Conservation (phyloP, 2,888 invertebrate genomes). For the Parelbella ahira region DNA sequence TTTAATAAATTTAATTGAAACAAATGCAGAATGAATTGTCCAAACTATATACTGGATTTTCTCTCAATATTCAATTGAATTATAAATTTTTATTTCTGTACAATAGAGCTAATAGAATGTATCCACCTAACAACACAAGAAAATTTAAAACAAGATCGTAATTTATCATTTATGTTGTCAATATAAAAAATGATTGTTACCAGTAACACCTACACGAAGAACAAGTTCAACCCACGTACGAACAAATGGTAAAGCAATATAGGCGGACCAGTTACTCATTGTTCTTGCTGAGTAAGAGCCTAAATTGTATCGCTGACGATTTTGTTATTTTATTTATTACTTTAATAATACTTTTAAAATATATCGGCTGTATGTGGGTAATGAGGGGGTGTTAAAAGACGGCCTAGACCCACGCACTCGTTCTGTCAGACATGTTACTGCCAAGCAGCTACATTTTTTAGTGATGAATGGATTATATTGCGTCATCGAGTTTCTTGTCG, state of each 20-base stretch:
- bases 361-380: constrained; percentile 14
- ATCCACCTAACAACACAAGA: no score
- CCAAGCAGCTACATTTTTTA: constrained; percentile 40
- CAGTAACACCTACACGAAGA: no score
- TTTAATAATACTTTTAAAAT: constrained; percentile 35
- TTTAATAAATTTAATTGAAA: no score
- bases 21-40: no score
- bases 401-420: constrained; percentile 40
- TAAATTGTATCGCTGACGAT: constrained; percentile 52
- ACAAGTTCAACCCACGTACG: constrained; percentile 46
- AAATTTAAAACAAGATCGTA: no score
- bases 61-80: no score
- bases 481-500: constrained; percentile 49
- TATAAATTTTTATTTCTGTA: no score
- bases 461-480: constrained; percentile 47
- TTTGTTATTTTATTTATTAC: constrained; percentile 33
- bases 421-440: constrained; percentile 29
- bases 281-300: constrained; percentile 46
- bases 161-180: no score
- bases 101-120: no score
- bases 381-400: constrained; percentile 25
- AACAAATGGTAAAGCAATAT: constrained; percentile 38
- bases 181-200: no score
- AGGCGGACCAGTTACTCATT: constrained; percentile 56
- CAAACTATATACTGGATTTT: no score